These are phyloP conservation scores for Clinocottus analis DNA, from an alignment of 2,113 vertebrate species.

Conservation along the genomic window DNA sequence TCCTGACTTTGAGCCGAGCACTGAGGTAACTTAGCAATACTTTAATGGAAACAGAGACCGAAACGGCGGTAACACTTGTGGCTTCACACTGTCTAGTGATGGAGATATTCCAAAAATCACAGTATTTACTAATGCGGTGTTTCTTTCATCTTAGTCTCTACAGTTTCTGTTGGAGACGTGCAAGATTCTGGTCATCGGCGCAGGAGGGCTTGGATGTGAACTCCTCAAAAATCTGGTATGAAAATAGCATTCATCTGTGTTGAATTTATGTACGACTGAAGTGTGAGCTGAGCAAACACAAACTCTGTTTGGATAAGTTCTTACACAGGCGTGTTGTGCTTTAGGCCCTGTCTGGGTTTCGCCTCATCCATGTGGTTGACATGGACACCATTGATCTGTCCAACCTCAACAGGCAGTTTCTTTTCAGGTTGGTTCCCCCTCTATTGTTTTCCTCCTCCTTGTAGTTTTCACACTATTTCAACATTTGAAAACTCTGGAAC, in stretches of 20 bases:
- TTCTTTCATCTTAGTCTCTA: constrained; percentile 83
- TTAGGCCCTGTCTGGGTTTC: constrained; percentile 94
- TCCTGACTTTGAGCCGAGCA: constrained; percentile 98
- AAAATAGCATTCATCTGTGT: neutral
- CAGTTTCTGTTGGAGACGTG: constrained; percentile 95
- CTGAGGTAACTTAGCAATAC: constrained; percentile 86
- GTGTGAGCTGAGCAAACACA: neutral
- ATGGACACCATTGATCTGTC: constrained; percentile 98
- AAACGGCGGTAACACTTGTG: neutral
- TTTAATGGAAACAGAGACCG: neutral
- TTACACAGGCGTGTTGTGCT: constrained; percentile 40
- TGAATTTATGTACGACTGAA: neutral
- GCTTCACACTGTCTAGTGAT: neutral
- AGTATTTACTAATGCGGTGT: neutral
- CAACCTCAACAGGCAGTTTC: constrained; percentile 97
- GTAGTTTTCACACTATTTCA: neutral
- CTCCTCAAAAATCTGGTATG: constrained; percentile 96
- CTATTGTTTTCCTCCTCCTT: neutral
- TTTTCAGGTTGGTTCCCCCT: constrained; percentile 89
- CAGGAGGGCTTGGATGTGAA: constrained; percentile 96
- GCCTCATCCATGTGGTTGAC: constrained; percentile 96
- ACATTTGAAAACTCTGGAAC: too few species aligned
- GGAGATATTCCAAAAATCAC: neutral
- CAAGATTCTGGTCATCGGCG: constrained; percentile 95
- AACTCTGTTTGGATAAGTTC: neutral